phyloP scores from a whole-genome alignment of 2,888 invertebrate species.

The Andrena hattorfiana region DNA sequence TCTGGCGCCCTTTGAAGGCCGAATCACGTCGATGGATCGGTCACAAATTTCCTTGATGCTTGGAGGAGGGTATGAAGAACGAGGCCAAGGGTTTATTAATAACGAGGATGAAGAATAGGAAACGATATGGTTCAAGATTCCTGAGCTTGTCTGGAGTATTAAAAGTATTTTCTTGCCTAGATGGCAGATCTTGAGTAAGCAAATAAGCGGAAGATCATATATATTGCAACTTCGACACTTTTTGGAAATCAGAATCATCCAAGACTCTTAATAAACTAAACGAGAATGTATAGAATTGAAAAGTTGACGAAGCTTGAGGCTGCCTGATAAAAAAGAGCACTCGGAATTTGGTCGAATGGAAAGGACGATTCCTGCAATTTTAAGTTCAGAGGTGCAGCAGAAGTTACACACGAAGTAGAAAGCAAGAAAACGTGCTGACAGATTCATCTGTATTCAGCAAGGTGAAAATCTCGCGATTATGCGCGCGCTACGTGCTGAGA shows the following conservation, averaged over 20 bases:
- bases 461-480: slow-evolving; percentile 78
- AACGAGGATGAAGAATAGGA: slow-evolving; percentile 32
- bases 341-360: neutral
- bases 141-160: slow-evolving; percentile 31
- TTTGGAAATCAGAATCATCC: neutral
- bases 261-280: neutral
- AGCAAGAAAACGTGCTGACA: slow-evolving; percentile 72
- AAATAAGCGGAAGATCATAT: slow-evolving; percentile 33
- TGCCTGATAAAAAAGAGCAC: neutral
- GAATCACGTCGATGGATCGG: slow-evolving; percentile 53
- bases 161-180: slow-evolving; percentile 29
- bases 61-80: slow-evolving; percentile 35
- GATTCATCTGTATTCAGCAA: slow-evolving; percentile 80
- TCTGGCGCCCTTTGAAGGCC: slow-evolving; percentile 60
- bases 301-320: neutral
- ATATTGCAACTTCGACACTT: slow-evolving; percentile 10
- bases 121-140: slow-evolving; percentile 40
- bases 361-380: neutral
- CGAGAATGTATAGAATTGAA: neutral
- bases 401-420: slow-evolving; percentile 24
- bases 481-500: slow-evolving; percentile 64
- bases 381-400: slow-evolving; percentile 9
- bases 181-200: slow-evolving; percentile 49
- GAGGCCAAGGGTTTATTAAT: slow-evolving; percentile 31
- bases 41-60: slow-evolving; percentile 49